phyloP scores from a whole-genome alignment of 2,888 invertebrate genomes.

The Phorcus lineatus region DNA sequence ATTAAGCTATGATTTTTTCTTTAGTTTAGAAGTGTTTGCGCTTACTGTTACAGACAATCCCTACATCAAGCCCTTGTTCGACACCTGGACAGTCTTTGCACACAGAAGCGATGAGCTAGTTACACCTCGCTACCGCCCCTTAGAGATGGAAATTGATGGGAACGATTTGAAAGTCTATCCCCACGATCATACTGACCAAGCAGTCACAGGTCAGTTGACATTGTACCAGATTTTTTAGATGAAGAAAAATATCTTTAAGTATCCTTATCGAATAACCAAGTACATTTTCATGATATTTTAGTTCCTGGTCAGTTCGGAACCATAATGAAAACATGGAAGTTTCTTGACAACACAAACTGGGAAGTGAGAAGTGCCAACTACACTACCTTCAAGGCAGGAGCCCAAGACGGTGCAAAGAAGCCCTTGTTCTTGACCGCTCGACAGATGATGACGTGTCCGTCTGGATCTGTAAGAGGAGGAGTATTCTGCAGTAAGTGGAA shows the following conservation, averaged over 20 bases:
- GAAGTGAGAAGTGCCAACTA: background rate
- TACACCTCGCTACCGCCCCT: background rate
- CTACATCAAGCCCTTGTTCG: background rate
- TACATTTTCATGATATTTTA: background rate
- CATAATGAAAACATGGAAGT: background rate
- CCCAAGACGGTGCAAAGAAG: background rate
- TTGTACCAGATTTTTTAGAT: no score
- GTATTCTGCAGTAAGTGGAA: constrained; percentile 2
- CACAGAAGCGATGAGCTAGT: background rate
- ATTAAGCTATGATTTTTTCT: no score
- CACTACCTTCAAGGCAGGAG: background rate
- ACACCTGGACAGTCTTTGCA: background rate
- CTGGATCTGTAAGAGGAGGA: background rate
- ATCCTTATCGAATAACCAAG: no score
- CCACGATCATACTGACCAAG: background rate
- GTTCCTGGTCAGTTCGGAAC: constrained; percentile 14
- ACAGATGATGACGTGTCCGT: background rate
- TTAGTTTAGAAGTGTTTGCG: no score
- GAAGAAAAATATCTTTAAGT: no score
- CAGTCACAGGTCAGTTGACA: no score
- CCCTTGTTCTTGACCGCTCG: background rate
- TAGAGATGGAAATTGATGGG: background rate
- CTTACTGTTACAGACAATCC: background rate
- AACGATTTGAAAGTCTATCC: background rate
- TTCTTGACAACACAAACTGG: constrained; percentile 4